These are phyloP conservation scores for Urocyon cinereoargenteus DNA, from an alignment of 2,797 vertebrate species.

Conservation along the genomic window DNA sequence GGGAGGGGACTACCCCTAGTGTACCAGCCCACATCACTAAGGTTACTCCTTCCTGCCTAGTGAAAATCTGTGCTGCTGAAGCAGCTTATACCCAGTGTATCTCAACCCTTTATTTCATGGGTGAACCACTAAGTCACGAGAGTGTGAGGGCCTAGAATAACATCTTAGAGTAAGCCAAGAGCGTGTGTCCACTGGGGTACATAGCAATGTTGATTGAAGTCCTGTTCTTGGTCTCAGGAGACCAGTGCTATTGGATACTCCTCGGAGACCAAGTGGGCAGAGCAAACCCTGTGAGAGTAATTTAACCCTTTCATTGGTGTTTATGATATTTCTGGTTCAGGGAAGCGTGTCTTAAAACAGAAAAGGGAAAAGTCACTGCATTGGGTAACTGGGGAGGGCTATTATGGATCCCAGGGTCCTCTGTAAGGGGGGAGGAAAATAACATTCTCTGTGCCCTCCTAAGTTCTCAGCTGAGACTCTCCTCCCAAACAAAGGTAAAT, in stretches of 20 bases:
- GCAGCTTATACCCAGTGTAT: neutral
- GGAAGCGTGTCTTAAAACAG: neutral
- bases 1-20: rapidly evolving
- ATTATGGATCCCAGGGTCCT: neutral
- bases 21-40: no score
- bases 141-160: no score
- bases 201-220: rapidly evolving
- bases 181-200: no score
- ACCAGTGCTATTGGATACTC: neutral
- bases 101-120: neutral
- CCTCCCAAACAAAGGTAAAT: neutral
- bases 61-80: neutral
- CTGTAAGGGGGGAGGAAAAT: neutral
- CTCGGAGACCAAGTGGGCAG: rapidly evolving
- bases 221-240: neutral
- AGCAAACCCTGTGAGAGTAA: neutral
- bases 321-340: neutral
- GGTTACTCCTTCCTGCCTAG: neutral
- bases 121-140: neutral
- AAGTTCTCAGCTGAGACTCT: neutral
- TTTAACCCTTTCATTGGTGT: neutral
- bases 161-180: neutral
- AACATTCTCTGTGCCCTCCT: neutral
- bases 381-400: neutral
- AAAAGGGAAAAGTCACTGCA: neutral